Conservation (phyloP, 2,888 invertebrate genomes). For the Lamellibrachia satsuma region DNA sequence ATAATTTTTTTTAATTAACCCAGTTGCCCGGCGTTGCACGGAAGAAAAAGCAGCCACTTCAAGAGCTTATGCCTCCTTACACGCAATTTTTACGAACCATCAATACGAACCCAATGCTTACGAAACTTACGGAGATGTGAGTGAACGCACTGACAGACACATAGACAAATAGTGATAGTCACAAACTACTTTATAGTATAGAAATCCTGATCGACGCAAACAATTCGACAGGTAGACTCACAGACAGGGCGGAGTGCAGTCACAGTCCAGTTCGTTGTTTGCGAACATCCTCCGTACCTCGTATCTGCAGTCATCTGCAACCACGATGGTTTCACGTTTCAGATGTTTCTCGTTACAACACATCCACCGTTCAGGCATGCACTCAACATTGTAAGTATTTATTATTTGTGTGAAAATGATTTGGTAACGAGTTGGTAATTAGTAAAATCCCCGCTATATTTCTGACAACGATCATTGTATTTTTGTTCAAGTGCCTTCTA, state of each 20-base stretch:
- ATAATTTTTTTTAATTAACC: too few species aligned
- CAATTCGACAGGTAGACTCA: neutral
- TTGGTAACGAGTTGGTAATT: neutral
- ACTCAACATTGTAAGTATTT: neutral
- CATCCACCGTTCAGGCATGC: neutral
- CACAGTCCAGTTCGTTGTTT: slow-evolving; percentile 23
- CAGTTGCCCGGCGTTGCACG: too few species aligned
- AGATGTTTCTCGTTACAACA: neutral
- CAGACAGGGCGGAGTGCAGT: slow-evolving; percentile 20
- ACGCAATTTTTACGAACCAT: too few species aligned
- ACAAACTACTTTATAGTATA: neutral
- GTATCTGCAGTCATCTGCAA: slow-evolving; percentile 21
- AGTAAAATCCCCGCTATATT: neutral
- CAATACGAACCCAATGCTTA: too few species aligned
- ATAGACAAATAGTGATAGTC: neutral
- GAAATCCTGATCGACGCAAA: neutral
- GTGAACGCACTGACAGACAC: too few species aligned
- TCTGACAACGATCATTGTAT: neutral
- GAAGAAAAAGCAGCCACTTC: too few species aligned
- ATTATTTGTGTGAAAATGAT: neutral
- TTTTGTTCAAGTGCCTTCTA: neutral
- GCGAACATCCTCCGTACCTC: slow-evolving; percentile 1
- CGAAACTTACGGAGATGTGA: too few species aligned
- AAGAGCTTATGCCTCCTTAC: too few species aligned
- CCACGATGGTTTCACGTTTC: neutral